A percentile compares a stretch with the other conserved stretches of the same genome.
Conservation (phyloP, 2,113 vertebrate genomes). For the Chinchilla lanigera region DNA sequence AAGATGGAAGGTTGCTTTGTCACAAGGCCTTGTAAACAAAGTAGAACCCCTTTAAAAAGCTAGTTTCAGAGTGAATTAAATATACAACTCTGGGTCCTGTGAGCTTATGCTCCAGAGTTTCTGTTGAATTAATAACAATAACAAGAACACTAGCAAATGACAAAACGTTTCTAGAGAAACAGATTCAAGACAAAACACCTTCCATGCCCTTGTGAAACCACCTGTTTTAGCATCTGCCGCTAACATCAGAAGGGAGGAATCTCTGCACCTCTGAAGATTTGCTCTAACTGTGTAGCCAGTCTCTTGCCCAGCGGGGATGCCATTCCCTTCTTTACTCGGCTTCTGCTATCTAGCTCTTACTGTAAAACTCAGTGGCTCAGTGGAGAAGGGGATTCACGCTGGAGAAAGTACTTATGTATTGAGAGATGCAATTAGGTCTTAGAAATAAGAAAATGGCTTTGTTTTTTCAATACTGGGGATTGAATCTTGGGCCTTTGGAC, state of each 20-base stretch:
- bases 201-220: background rate
- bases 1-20: background rate
- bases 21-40: background rate
- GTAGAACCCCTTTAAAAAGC: background rate
- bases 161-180: conserved; percentile 5
- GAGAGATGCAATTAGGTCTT: background rate
- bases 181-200: background rate
- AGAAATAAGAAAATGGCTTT: conserved; percentile 28
- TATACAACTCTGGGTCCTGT: background rate
- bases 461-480: background rate
- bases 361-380: background rate
- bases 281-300: background rate
- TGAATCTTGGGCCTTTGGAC: background rate
- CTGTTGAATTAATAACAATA: background rate
- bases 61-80: conserved; percentile 26
- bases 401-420: background rate
- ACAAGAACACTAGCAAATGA: background rate
- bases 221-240: background rate
- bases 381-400: background rate
- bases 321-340: no score
- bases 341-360: background rate
- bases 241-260: background rate
- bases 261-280: background rate
- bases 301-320: background rate
- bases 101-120: background rate